phyloP scores from a whole-genome alignment of 2,888 invertebrate genomes.

The Caenorhabditis sinica region DNA sequence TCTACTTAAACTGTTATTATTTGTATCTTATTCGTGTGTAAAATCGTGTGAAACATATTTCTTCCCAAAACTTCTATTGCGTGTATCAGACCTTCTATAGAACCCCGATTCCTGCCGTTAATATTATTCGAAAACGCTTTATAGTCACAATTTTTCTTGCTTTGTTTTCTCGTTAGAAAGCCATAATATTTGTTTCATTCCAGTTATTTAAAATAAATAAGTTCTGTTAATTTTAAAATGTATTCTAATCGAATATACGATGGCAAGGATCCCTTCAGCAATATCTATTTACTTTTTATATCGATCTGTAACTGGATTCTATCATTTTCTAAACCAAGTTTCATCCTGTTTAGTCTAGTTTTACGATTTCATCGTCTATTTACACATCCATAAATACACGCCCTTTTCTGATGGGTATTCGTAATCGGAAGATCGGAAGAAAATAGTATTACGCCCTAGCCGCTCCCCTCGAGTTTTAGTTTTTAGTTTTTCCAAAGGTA shows the following conservation, averaged over 20 bases:
- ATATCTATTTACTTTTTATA: background rate
- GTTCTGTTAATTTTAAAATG: too few relatives aligned
- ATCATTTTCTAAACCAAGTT: background rate
- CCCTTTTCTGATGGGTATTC: constrained; percentile 21
- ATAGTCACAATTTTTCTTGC: constrained; percentile 5
- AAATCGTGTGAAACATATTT: constrained; percentile 22
- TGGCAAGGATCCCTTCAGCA: constrained; percentile 28
- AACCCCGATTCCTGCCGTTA: constrained; percentile 12
- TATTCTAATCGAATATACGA: background rate
- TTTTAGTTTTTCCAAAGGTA: background rate
- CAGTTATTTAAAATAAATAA: background rate
- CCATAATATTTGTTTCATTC: background rate
- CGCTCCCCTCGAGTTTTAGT: background rate
- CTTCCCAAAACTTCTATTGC: constrained; percentile 16
- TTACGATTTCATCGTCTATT: constrained; percentile 23
- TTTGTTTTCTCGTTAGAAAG: constrained; percentile 1
- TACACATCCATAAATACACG: constrained; percentile 16
- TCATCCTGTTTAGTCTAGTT: constrained; percentile 8
- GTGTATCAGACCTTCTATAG: constrained; percentile 11
- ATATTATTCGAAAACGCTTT: constrained; percentile 14
- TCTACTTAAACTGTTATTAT: background rate
- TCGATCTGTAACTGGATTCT: background rate
- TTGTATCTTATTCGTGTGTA: constrained; percentile 28
- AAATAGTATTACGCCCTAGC: background rate
- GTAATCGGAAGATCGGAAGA: background rate